Evolutionary conservation across 2,113 vertebrate genomes (phyloP).

Genomic region (Muntiacus muntjak): DNA sequence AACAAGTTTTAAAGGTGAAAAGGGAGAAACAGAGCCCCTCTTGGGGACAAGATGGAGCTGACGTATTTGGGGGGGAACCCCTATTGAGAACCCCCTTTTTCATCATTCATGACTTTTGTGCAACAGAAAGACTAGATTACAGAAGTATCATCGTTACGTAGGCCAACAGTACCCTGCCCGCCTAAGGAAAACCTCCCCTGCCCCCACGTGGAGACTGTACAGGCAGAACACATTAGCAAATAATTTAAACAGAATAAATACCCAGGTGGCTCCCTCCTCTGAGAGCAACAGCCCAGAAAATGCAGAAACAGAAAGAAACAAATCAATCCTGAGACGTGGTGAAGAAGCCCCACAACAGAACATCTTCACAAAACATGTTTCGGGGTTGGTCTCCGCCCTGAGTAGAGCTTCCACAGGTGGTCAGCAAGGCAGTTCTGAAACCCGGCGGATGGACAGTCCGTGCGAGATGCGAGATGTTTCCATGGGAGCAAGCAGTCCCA

Average conservation of each 20-base stretch:
- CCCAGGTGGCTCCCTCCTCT: neutral
- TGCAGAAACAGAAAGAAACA: neutral
- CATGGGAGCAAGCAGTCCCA: neutral
- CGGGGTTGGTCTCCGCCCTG: fast-evolving
- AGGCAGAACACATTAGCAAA: neutral
- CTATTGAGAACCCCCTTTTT: too few relatives aligned
- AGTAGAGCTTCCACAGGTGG: fast-evolving
- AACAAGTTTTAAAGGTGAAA: neutral
- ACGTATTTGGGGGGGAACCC: neutral
- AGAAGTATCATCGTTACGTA: neutral
- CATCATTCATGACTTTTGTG: neutral
- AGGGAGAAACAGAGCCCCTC: neutral
- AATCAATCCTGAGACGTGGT: neutral
- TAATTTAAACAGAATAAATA: neutral
- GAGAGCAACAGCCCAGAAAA: neutral
- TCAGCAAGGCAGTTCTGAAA: neutral
- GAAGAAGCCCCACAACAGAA: neutral
- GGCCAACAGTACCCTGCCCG: neutral
- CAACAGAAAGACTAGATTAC: neutral
- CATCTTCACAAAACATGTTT: neutral
- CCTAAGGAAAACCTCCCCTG: neutral
- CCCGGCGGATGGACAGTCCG: fast-evolving
- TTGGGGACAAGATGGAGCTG: neutral
- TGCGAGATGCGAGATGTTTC: fast-evolving
- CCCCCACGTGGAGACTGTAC: neutral